Evolutionary conservation across 2,797 vertebrate genomes (phyloP).

Genomic region (Trachops cirrhosus): DNA sequence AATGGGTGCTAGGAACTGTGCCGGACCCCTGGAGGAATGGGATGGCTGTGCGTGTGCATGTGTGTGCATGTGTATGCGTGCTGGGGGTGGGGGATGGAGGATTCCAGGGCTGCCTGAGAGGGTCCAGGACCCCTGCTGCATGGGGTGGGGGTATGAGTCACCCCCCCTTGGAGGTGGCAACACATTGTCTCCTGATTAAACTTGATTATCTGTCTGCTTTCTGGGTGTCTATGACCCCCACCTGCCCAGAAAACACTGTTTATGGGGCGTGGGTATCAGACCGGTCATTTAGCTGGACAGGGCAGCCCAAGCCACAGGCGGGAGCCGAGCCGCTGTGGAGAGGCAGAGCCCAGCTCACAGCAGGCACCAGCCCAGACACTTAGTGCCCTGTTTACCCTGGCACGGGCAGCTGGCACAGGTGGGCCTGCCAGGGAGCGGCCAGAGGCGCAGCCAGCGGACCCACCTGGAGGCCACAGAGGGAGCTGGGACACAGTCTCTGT

Average conservation of each 20-base stretch:
- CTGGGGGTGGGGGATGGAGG: neutral
- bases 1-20: neutral
- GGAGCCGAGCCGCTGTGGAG: neutral
- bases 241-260: slow-evolving; percentile 40
- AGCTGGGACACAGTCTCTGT: neutral
- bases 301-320: neutral
- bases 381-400: slow-evolving; percentile 73
- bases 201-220: neutral
- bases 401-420: slow-evolving; percentile 65
- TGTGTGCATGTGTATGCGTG: too few relatives aligned
- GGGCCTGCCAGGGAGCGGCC: slow-evolving; percentile 54
- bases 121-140: neutral
- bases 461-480: slow-evolving; percentile 56
- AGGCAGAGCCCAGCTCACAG: slow-evolving; percentile 22
- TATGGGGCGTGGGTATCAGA: slow-evolving; percentile 28
- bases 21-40: neutral
- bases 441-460: slow-evolving; percentile 12
- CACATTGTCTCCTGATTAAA: neutral
- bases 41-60: too few relatives aligned
- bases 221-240: neutral
- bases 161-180: neutral
- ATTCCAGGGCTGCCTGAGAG: neutral
- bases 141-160: neutral
- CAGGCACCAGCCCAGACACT: slow-evolving; percentile 71
- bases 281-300: slow-evolving; percentile 54